These are phyloP conservation scores for Raja brachyura DNA, from an alignment of 2,113 vertebrate species.

Conservation along the genomic window DNA sequence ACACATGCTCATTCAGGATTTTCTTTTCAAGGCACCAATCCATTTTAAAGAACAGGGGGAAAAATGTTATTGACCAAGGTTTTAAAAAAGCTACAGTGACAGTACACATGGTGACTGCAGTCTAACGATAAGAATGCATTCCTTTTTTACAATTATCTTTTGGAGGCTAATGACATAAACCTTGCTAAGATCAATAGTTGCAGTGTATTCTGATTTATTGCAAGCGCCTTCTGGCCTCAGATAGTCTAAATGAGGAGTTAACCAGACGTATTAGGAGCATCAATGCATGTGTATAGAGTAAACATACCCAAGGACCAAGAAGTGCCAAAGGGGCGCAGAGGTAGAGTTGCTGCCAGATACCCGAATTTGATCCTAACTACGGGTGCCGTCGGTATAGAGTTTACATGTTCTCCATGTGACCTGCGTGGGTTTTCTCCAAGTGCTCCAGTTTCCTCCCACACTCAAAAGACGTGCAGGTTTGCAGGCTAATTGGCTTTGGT, in stretches of 20 bases:
- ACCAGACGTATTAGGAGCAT: not conserved
- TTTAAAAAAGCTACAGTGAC: not conserved
- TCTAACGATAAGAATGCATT: slow-evolving; percentile 22
- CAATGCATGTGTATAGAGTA: not conserved
- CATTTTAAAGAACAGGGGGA: not conserved
- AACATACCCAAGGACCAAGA: too few species aligned
- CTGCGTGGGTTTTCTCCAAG: too few species aligned
- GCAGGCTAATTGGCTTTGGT: too few species aligned
- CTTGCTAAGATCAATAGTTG: slow-evolving; percentile 3
- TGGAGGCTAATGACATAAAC: not conserved
- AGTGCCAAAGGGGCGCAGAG: too few species aligned
- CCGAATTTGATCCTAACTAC: too few species aligned
- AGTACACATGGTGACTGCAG: not conserved
- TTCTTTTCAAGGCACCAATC: not conserved
- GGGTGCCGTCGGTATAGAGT: too few species aligned
- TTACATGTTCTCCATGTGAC: too few species aligned
- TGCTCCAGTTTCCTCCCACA: too few species aligned
- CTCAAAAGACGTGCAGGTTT: too few species aligned
- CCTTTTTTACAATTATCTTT: slow-evolving; percentile 8
- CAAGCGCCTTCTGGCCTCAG: not conserved
- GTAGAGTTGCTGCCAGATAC: too few species aligned
- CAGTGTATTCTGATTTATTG: not conserved
- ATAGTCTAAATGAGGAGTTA: not conserved
- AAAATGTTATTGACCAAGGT: not conserved
- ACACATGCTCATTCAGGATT: not conserved